Evolutionary conservation across 2,113 vertebrate species (phyloP), one percentile per base, ranked within the genome.

Genomic region (Ailuropoda melanoleuca): DNA sequence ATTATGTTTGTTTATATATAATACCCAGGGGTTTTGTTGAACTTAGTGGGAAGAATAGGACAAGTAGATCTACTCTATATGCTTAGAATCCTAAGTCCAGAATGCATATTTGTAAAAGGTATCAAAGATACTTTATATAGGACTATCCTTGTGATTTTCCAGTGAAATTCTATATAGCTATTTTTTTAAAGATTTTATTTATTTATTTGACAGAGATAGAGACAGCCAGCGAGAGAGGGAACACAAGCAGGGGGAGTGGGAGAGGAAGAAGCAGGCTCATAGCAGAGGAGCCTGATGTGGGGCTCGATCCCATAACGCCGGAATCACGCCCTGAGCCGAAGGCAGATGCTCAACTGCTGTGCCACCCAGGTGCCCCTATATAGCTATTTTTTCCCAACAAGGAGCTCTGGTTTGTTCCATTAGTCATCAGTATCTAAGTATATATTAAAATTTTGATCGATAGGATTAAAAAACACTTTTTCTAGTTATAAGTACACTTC

Each of bases 371-470:
- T n/a, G n/a, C n/a, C n/a, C n/a, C 15, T 60, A 60, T 70, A 11
- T 39, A 82, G 72, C 56, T 96, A 66, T 77, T n/a, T 89, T 78
- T 84, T 10, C 29, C 58, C 43, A 93, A 81, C 8, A 91, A 75
- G n/a, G 14, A 92, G 3, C 88, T 95, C 10, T n/a, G 95, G 24
- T 82, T 86, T 93, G 34, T 68, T 78, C 24, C 53, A 66, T 93
- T 93, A 90, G 18, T 96, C 68, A 97, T 50, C 19, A 62, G 26
- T 53, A 74, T 74, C 24, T 86, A 83, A 60, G 17, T 23, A 86
- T 78, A 89, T 94, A 83, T 97, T 95, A 97, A 97, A 95, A 74
- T 60, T 83, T 72, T 92, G 78, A 97, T 77, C 23, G 6, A 87
- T 43, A 89, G 17, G 10, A 85, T 96, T 26, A n/a, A 95, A 96